Evolutionary conservation across 2,797 vertebrate genomes (phyloP).

Genomic region (Poecilia velifera): DNA sequence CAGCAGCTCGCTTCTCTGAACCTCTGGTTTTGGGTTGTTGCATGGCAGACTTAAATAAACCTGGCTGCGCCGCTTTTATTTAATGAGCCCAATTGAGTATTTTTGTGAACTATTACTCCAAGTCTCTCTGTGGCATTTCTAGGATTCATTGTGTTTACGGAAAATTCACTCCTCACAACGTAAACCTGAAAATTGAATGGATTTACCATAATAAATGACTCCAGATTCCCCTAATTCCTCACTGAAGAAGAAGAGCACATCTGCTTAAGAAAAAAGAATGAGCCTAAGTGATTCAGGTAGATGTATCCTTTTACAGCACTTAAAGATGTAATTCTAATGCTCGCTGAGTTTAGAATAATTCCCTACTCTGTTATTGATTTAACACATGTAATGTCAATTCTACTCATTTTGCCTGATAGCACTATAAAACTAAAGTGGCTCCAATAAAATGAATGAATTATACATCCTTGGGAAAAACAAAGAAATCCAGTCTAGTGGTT

Average conservation of each 20-base stretch:
- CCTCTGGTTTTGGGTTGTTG: slow-evolving; percentile 38
- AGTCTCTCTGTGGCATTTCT: slow-evolving; percentile 30
- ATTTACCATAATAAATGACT: slow-evolving; percentile 48
- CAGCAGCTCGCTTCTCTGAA: slow-evolving; percentile 40
- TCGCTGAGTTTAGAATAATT: neutral
- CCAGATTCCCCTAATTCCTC: slow-evolving; percentile 55
- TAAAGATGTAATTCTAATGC: neutral
- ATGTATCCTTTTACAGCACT: slow-evolving; percentile 16
- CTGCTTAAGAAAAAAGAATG: slow-evolving; percentile 27
- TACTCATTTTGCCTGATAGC: neutral
- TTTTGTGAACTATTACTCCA: slow-evolving; percentile 20
- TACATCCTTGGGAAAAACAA: neutral
- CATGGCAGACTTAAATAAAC: slow-evolving; percentile 19
- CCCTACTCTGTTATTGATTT: neutral
- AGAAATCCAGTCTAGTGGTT: neutral
- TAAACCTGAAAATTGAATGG: slow-evolving; percentile 47
- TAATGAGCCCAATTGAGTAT: slow-evolving; percentile 42
- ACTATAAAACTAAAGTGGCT: neutral
- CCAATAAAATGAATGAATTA: neutral
- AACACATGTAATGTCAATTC: neutral
- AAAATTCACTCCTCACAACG: slow-evolving; percentile 10
- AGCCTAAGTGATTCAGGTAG: slow-evolving; percentile 39
- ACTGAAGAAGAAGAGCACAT: slow-evolving; percentile 32
- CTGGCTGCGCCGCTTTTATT: slow-evolving; percentile 40
- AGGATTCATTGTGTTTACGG: slow-evolving; percentile 50